Evolutionary conservation across 1,140 invertebrate genomes (phyloP).

Genomic region (Hetaerina americana): DNA sequence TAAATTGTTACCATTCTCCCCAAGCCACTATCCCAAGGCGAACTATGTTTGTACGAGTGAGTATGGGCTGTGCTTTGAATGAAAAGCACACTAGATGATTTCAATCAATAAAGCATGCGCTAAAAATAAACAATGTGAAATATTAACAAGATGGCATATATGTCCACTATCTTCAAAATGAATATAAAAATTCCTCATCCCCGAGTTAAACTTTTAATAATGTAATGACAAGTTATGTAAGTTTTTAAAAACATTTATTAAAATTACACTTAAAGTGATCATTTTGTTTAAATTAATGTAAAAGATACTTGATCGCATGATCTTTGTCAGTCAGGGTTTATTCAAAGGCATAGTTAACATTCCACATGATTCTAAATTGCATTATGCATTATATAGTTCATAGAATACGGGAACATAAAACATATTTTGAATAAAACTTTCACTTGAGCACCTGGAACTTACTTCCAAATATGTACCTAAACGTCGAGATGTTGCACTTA

Average conservation of each 20-base stretch:
- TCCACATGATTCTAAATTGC: neutral
- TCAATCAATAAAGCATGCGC: too few relatives aligned
- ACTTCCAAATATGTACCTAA: neutral
- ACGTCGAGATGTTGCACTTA: neutral
- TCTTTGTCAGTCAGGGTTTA: neutral
- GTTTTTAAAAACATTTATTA: neutral
- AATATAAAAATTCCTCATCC: too few relatives aligned
- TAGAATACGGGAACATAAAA: neutral
- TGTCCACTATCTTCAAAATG: too few relatives aligned
- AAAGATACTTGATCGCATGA: neutral
- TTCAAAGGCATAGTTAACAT: neutral
- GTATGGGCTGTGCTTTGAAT: too few relatives aligned
- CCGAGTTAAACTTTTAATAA: too few relatives aligned
- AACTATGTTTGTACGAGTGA: too few relatives aligned
- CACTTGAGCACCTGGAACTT: neutral
- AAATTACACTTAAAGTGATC: neutral
- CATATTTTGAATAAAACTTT: neutral
- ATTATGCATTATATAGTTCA: neutral
- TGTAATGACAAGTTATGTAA: neutral
- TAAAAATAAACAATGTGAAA: too few relatives aligned
- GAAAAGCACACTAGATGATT: too few relatives aligned
- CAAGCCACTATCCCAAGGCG: too few relatives aligned
- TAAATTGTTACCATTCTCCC: too few relatives aligned
- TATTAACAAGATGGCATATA: too few relatives aligned
- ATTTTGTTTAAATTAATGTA: neutral